These are phyloP conservation scores for Parazoanthus atlanticus DNA, from an alignment of 92 coral and sea anemone species.

Conservation along the genomic window DNA sequence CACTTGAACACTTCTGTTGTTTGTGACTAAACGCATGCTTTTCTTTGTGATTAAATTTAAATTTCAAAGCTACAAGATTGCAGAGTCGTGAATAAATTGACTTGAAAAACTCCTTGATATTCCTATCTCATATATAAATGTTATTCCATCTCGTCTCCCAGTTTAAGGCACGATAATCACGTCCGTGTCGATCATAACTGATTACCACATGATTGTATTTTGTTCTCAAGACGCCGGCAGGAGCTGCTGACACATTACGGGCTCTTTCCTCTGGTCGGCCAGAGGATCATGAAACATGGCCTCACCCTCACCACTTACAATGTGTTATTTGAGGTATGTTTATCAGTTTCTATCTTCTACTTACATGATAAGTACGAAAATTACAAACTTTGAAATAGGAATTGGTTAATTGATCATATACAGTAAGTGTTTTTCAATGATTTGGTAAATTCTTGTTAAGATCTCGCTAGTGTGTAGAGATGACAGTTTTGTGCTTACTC, in stretches of 20 bases:
- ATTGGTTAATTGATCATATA: neutral
- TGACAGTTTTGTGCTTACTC: no score
- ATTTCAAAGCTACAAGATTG: no score
- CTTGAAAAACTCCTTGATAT: no score
- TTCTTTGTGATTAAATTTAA: no score
- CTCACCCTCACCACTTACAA: constrained; percentile 95
- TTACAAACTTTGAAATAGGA: no score
- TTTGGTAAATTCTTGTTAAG: no score
- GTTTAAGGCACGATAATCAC: neutral
- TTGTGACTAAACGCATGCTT: no score
- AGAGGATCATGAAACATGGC: constrained; percentile 74
- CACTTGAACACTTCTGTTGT: no score
- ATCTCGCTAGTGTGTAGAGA: no score
- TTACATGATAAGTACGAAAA: no score
- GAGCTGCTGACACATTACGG: constrained; percentile 82
- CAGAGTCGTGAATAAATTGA: no score
- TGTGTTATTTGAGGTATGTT: constrained; percentile 85
- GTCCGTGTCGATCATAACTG: neutral
- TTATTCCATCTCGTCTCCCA: neutral
- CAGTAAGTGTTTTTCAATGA: neutral
- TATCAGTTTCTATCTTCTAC: neutral
- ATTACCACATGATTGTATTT: neutral
- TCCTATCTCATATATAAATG: no score
- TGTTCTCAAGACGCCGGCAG: constrained; percentile 73
- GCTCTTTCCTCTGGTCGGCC: constrained; percentile 86